Conservation (phyloP, 1,140 invertebrate species). For the Drosophila nannoptera region DNA sequence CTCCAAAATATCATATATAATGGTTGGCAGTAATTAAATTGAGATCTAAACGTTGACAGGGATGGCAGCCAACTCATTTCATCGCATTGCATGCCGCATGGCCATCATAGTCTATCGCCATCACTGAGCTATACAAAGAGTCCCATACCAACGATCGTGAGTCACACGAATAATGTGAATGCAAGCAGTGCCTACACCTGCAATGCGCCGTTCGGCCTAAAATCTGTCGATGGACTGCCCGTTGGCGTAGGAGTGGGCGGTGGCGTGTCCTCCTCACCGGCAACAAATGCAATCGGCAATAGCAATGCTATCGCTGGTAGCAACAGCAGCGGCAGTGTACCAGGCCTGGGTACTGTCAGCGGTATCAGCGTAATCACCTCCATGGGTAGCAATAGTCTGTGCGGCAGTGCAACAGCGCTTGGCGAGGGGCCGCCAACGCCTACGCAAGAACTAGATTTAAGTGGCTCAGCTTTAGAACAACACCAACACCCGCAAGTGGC, state of each 20-base stretch:
- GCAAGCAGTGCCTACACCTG: constrained; percentile 67
- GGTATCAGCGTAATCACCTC: constrained; percentile 72
- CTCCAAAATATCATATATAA: no score
- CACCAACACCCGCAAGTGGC: constrained; percentile 47
- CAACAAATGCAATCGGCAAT: constrained; percentile 33
- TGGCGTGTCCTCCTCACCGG: constrained; percentile 40
- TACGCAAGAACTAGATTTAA: constrained; percentile 80
- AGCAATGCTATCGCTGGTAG: constrained; percentile 29
- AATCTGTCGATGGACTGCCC: constrained; percentile 46
- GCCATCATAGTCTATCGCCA: constrained; percentile 70
- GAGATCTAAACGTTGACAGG: constrained; percentile 25
- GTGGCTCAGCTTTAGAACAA: constrained; percentile 77
- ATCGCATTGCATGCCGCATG: constrained; percentile 74
- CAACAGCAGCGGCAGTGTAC: constrained; percentile 42
- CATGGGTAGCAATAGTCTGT: constrained; percentile 69
- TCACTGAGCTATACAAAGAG: constrained; percentile 75
- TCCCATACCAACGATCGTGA: constrained; percentile 71
- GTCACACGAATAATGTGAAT: constrained; percentile 67
- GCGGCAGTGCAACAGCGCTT: constrained; percentile 47
- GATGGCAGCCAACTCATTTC: constrained; percentile 74
- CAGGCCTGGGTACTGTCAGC: constrained; percentile 62
- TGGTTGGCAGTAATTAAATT: background rate
- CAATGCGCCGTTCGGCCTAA: constrained; percentile 67
- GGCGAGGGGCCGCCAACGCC: constrained; percentile 81
- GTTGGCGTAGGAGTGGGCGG: constrained; percentile 39